Conservation (phyloP, 2,888 invertebrate species). For the Diaprepes abbreviatus region DNA sequence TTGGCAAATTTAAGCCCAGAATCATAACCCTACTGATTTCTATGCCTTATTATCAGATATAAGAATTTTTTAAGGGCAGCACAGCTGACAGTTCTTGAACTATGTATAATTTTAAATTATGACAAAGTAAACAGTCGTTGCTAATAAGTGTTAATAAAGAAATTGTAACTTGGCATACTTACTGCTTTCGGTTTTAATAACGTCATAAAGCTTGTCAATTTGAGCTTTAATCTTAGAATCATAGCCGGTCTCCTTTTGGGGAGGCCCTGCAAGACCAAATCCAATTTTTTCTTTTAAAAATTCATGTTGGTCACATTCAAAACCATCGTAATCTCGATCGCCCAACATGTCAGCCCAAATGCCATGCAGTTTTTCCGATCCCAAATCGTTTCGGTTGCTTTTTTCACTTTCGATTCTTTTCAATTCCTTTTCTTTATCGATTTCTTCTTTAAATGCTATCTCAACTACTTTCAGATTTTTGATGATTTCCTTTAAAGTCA, state of each 20-base stretch:
- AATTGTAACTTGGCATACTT: no score
- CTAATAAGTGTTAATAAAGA: no score
- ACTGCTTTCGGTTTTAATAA: constrained; percentile 57
- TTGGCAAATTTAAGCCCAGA: no score
- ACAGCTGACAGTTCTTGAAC: no score
- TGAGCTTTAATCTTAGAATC: constrained; percentile 54
- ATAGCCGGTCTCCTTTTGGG: constrained; percentile 67
- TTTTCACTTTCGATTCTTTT: constrained; percentile 38
- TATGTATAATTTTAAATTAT: no score
- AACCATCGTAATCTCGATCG: constrained; percentile 71
- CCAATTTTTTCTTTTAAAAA: constrained; percentile 71
- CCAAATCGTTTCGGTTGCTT: constrained; percentile 52
- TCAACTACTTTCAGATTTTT: constrained; percentile 51
- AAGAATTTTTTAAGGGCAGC: no score
- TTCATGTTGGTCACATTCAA: constrained; percentile 69
- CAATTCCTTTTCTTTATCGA: constrained; percentile 50
- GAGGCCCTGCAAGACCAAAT: constrained; percentile 72
- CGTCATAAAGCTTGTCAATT: constrained; percentile 56
- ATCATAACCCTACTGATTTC: no score
- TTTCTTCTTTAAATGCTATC: constrained; percentile 50
- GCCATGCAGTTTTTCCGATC: constrained; percentile 67
- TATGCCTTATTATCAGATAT: no score
- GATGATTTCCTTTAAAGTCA: constrained; percentile 49
- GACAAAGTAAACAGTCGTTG: no score
- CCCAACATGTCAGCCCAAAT: constrained; percentile 73